Conservation (phyloP, 2,888 invertebrate genomes). For the Mythimna lalbum region DNA sequence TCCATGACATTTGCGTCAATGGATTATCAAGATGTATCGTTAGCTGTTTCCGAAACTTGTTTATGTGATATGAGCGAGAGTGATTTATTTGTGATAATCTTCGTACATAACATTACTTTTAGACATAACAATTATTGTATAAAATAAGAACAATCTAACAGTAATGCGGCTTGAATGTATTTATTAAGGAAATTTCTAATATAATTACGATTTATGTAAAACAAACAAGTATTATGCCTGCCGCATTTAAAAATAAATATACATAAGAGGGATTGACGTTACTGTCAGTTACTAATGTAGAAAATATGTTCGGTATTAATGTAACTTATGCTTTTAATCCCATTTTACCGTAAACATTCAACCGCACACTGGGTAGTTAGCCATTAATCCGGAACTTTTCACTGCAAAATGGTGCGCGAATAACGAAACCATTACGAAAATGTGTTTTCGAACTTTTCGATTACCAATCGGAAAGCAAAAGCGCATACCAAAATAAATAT, state of each 20-base stretch:
- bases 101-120: not conserved
- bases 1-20: conserved; percentile 46
- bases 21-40: conserved; percentile 51
- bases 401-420: conserved; percentile 26
- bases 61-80: conserved; percentile 17
- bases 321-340: conserved; percentile 33
- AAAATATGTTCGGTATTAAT: conserved; percentile 38
- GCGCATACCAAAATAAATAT: conserved; percentile 46
- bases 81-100: conserved; percentile 9
- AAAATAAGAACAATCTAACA: not conserved
- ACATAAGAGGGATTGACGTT: conserved; percentile 4
- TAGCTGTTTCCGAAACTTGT: conserved; percentile 24
- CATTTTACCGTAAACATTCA: conserved; percentile 30
- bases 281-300: conserved; percentile 19
- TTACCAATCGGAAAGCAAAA: conserved; percentile 40
- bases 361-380: conserved; percentile 18
- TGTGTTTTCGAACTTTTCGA: conserved; percentile 50
- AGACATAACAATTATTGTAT: not conserved
- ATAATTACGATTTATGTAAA: not conserved
- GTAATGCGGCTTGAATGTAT: not conserved
- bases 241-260: conserved; percentile 20
- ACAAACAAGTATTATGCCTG: not conserved
- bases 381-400: conserved; percentile 17
- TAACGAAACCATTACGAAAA: conserved; percentile 36
- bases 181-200: conserved; percentile 20